Percentiles rank a stretch among this genome's conserved stretches.
These are phyloP conservation scores for Gymnobelideus leadbeateri DNA, from an alignment of 2,113 vertebrate genomes.

Conservation along the genomic window DNA sequence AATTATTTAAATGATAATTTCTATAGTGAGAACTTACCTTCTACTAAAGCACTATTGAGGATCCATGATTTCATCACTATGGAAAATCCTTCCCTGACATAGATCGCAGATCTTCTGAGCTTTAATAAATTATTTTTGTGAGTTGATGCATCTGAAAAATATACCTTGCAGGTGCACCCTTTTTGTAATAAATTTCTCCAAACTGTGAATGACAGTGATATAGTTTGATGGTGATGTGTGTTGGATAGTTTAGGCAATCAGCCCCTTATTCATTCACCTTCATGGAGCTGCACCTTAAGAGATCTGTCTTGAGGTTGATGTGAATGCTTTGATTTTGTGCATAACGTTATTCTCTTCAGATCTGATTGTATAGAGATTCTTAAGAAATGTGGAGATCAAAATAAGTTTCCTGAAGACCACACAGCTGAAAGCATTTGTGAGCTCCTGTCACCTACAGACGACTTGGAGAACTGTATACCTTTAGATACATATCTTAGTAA, in stretches of 20 bases:
- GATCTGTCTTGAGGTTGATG: background rate
- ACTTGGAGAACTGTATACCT: slow-evolving; percentile 95
- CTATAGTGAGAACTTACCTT: background rate
- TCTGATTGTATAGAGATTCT: slow-evolving; percentile 98
- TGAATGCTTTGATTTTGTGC: slow-evolving; percentile 25
- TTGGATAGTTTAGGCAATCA: background rate
- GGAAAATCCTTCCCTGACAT: background rate
- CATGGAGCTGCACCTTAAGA: background rate
- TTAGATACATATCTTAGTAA: slow-evolving; percentile 96
- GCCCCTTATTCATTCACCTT: background rate
- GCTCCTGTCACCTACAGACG: slow-evolving; percentile 93
- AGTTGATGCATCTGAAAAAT: background rate
- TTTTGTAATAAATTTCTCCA: background rate
- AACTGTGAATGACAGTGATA: background rate
- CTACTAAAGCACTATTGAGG: background rate
- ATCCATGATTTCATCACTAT: background rate
- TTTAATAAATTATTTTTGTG: background rate
- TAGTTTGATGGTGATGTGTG: background rate
- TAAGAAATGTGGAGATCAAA: slow-evolving; percentile 95
- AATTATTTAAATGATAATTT: background rate
- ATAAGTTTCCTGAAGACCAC: slow-evolving; percentile 93
- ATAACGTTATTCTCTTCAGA: slow-evolving; percentile 81
- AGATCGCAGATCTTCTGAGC: background rate
- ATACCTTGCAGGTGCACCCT: background rate
- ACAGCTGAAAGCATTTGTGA: slow-evolving; percentile 97